Evolutionary conservation across 2,888 invertebrate genomes (phyloP).

Genomic region (Dione vanillae): DNA sequence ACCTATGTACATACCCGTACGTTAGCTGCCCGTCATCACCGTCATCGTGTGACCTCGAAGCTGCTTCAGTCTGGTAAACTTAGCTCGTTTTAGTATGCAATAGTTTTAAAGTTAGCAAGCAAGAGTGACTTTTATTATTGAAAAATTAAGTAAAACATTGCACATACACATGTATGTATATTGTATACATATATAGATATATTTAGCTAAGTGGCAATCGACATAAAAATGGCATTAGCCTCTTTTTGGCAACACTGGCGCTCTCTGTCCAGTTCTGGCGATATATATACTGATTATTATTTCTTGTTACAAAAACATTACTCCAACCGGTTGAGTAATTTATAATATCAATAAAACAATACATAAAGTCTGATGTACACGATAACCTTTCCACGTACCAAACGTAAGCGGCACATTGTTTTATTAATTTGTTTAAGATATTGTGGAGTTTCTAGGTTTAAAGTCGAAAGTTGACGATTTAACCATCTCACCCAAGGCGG

Average conservation of each 20-base stretch:
- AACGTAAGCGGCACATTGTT: neutral
- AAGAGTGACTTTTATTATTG: too few relatives aligned
- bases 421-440: slow-evolving; percentile 21
- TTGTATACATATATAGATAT: too few relatives aligned
- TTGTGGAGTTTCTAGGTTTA: neutral
- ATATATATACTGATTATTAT: neutral
- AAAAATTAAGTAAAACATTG: too few relatives aligned
- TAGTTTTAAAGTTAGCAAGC: too few relatives aligned
- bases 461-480: too few relatives aligned
- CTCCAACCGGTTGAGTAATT: neutral
- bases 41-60: too few relatives aligned
- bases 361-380: slow-evolving; percentile 14
- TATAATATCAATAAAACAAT: slow-evolving; percentile 25
- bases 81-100: too few relatives aligned
- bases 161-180: too few relatives aligned
- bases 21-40: too few relatives aligned
- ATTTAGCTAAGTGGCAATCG: neutral
- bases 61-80: too few relatives aligned
- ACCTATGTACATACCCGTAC: too few relatives aligned
- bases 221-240: slow-evolving; percentile 5
- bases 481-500: too few relatives aligned
- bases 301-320: neutral
- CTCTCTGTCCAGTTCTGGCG: neutral
- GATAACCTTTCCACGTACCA: slow-evolving; percentile 12
- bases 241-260: neutral